These are phyloP conservation scores for Sinhomidia bicolor DNA, from an alignment of 2,888 invertebrate genomes.

Conservation along the genomic window DNA sequence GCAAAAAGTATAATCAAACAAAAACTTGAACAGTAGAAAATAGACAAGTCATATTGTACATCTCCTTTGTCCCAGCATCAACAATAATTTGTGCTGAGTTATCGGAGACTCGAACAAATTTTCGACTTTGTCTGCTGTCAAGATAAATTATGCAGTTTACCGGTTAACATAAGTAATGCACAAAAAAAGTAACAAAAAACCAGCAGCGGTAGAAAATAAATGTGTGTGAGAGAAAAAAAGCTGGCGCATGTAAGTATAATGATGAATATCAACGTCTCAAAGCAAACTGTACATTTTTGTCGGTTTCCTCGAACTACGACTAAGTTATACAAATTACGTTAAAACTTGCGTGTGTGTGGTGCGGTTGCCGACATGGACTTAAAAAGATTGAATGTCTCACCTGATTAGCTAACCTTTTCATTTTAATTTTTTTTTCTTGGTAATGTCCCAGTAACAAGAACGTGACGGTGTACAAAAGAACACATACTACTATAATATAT, in stretches of 20 bases:
- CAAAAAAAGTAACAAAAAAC: not conserved
- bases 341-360: constrained; percentile 38
- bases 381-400: constrained; percentile 54
- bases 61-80: not conserved
- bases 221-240: constrained; percentile 14
- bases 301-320: not conserved
- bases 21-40: too few relatives aligned
- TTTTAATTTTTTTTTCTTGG: constrained; percentile 39
- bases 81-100: constrained; percentile 36
- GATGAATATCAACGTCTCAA: not conserved
- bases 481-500: not conserved
- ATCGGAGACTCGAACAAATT: constrained; percentile 15
- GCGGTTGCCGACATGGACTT: constrained; percentile 35
- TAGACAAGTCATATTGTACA: not conserved
- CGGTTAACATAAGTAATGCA: constrained; percentile 44
- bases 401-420: constrained; percentile 61
- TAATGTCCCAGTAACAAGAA: not conserved
- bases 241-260: not conserved
- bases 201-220: not conserved
- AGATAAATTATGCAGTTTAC: constrained; percentile 57
- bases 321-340: constrained; percentile 13
- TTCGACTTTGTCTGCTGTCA: constrained; percentile 27
- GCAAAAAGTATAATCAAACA: too few relatives aligned
- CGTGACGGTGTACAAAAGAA: not conserved
- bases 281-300: not conserved